Conservation (phyloP, 2,888 invertebrate species). For the Clistopyga incitator region DNA sequence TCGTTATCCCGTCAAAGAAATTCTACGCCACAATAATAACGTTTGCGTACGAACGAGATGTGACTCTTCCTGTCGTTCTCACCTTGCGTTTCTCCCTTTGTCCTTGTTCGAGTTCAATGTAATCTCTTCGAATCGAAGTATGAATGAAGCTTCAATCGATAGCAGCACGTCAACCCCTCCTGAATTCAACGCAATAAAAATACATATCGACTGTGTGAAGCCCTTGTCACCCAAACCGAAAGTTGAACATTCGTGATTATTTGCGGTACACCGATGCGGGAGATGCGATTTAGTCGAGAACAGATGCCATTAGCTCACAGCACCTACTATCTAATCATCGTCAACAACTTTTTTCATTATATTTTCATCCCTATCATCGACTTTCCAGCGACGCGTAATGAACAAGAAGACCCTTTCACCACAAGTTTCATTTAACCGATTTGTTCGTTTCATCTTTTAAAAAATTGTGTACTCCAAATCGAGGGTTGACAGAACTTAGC, state of each 20-base stretch:
- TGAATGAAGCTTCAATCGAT: slow-evolving; percentile 31
- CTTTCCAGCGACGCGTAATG: no score
- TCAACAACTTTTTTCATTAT: background rate
- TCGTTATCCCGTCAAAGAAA: slow-evolving; percentile 34
- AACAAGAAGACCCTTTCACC: no score
- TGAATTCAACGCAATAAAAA: slow-evolving; percentile 29
- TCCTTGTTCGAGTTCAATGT: slow-evolving; percentile 7
- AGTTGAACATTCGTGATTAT: background rate
- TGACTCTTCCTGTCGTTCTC: slow-evolving; percentile 23
- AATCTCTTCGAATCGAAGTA: slow-evolving; percentile 46
- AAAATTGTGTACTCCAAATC: no score
- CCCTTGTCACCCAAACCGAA: background rate
- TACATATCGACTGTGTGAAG: background rate
- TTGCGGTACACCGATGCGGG: background rate
- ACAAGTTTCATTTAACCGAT: no score
- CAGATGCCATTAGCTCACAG: no score
- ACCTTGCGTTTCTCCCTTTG: slow-evolving; percentile 14
- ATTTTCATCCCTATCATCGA: no score
- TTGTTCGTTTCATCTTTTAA: no score
- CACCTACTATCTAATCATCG: background rate
- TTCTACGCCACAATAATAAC: slow-evolving; percentile 37
- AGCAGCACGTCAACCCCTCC: background rate
- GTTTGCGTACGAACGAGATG: slow-evolving; percentile 24
- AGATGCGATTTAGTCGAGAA: background rate
- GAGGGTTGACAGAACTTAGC: no score